Percentiles rank a stretch among this genome's conserved stretches.
Evolutionary conservation across 2,797 vertebrate genomes (phyloP).

Genomic region (Lepidocolaptes lacrymiger): DNA sequence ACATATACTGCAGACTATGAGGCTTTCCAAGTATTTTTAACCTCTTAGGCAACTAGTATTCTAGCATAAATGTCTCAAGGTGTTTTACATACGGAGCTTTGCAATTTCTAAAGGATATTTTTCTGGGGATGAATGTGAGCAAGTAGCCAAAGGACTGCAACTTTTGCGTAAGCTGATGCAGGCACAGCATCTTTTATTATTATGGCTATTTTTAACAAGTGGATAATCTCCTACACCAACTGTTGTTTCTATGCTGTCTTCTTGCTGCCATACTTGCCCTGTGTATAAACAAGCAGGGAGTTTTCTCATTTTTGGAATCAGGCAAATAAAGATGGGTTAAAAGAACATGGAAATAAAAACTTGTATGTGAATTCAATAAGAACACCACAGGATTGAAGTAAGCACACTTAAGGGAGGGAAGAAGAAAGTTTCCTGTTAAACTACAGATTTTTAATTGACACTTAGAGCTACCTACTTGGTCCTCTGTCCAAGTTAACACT

Average conservation of each 20-base stretch:
- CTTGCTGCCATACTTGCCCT: not conserved
- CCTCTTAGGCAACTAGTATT: not conserved
- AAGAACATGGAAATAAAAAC: not conserved
- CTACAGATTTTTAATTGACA: not conserved
- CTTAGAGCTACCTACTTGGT: not conserved
- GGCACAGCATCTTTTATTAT: not conserved
- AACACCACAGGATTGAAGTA: not conserved
- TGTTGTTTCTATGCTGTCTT: not conserved
- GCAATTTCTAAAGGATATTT: not conserved
- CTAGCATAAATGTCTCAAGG: not conserved
- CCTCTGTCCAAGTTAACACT: not conserved
- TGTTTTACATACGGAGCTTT: not conserved
- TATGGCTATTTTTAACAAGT: not conserved
- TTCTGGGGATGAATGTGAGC: not conserved
- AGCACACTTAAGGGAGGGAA: not conserved
- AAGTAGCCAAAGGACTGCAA: not conserved
- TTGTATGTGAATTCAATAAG: not conserved
- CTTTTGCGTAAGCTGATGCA: not conserved
- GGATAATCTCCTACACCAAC: not conserved
- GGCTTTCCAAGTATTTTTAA: constrained; percentile 15
- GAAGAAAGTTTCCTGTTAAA: not conserved
- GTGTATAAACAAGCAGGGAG: not conserved
- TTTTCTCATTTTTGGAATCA: not conserved
- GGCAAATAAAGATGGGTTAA: not conserved
- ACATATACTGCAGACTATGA: not conserved